Evolutionary conservation across 1,140 invertebrate species (phyloP).

Genomic region (Micrasema minimum): DNA sequence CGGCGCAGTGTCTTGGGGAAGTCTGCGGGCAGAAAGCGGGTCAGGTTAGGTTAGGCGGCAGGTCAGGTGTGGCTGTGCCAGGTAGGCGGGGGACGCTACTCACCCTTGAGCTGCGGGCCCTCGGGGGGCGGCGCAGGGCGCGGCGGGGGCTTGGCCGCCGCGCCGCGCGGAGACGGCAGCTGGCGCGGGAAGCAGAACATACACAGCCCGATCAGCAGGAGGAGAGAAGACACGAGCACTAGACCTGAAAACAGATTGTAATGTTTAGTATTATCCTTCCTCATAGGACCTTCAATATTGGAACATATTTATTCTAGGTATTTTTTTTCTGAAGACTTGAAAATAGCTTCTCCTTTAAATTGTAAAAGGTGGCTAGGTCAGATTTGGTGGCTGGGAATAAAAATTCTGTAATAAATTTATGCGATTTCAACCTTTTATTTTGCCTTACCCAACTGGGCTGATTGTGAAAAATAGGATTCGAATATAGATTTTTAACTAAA

Average conservation of each 20-base stretch:
- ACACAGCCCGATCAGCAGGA: conserved; percentile 81
- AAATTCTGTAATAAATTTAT: too few relatives aligned
- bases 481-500: too few relatives aligned
- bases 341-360: too few relatives aligned
- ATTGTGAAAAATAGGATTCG: too few relatives aligned
- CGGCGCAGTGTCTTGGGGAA: conserved; percentile 89
- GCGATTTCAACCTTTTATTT: too few relatives aligned
- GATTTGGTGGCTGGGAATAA: too few relatives aligned
- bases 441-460: too few relatives aligned
- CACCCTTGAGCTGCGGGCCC: conserved; percentile 50
- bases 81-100: not conserved
- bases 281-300: too few relatives aligned
- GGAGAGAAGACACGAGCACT: conserved; percentile 81
- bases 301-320: too few relatives aligned
- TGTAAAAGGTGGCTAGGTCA: too few relatives aligned
- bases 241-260: conserved; percentile 67
- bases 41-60: not conserved
- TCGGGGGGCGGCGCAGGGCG: conserved; percentile 6
- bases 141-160: conserved; percentile 52
- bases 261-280: too few relatives aligned
- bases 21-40: conserved; percentile 69
- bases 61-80: not conserved
- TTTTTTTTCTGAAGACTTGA: too few relatives aligned
- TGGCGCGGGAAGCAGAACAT: conserved; percentile 91
- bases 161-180: conserved; percentile 58